These are phyloP conservation scores for Podabrus alpinus DNA, from an alignment of 2,888 invertebrate genomes.

Conservation along the genomic window DNA sequence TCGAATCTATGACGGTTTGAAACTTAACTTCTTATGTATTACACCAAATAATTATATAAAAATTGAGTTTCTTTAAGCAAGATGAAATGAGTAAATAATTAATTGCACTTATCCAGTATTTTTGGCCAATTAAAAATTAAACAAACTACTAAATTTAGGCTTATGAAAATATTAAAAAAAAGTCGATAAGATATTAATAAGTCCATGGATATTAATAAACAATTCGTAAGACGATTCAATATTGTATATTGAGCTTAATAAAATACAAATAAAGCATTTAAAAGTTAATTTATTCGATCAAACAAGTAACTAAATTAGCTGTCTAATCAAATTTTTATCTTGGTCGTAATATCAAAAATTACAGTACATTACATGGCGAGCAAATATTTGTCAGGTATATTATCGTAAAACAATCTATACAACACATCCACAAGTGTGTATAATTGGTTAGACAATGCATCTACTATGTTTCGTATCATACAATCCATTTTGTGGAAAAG, in stretches of 20 bases:
- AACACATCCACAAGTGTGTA: slow-evolving; percentile 12
- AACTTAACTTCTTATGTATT: too few relatives aligned
- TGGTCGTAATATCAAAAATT: slow-evolving; percentile 4
- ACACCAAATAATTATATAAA: too few relatives aligned
- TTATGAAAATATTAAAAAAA: too few relatives aligned
- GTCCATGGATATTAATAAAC: too few relatives aligned
- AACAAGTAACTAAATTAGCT: slow-evolving; percentile 22
- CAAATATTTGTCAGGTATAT: slow-evolving; percentile 20
- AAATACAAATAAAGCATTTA: slow-evolving; percentile 15
- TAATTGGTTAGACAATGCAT: slow-evolving; percentile 25
- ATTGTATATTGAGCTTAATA: not conserved
- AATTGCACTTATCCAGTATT: too few relatives aligned
- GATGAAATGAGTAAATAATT: too few relatives aligned
- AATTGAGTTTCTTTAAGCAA: too few relatives aligned
- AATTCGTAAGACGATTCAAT: too few relatives aligned
- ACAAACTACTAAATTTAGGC: too few relatives aligned
- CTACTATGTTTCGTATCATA: not conserved
- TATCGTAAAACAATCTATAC: slow-evolving; percentile 15
- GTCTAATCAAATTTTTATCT: slow-evolving; percentile 21
- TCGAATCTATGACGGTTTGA: too few relatives aligned
- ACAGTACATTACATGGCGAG: slow-evolving; percentile 11
- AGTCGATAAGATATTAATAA: too few relatives aligned
- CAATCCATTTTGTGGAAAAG: not conserved
- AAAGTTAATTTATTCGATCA: slow-evolving; percentile 16
- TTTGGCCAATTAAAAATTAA: too few relatives aligned